Evolutionary conservation across 2,797 vertebrate genomes (phyloP).

Genomic region (Pitangus sulphuratus): DNA sequence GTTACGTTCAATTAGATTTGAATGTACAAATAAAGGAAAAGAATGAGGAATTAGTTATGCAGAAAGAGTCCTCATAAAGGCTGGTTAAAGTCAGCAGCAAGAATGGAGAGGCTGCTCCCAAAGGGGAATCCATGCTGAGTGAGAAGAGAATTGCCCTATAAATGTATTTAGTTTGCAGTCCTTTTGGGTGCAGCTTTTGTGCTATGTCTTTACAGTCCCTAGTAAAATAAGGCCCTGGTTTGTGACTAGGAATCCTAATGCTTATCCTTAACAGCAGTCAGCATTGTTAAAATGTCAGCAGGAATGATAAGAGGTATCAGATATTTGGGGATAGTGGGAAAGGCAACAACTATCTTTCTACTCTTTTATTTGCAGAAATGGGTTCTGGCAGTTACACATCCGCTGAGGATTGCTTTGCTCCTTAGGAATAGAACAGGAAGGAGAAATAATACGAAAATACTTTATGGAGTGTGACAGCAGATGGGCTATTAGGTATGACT

Average conservation of each 20-base stretch:
- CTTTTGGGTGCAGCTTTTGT: background rate
- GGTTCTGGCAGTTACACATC: background rate
- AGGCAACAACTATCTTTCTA: background rate
- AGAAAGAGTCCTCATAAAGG: background rate
- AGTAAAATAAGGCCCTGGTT: background rate
- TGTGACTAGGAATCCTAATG: constrained; percentile 26
- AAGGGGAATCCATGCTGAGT: background rate
- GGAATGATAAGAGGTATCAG: constrained; percentile 18
- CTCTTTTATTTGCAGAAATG: constrained; percentile 12
- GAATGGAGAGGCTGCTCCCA: background rate
- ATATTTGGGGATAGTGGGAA: background rate
- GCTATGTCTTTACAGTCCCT: background rate
- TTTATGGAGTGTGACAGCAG: constrained; percentile 44
- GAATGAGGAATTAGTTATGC: background rate
- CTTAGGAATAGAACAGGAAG: background rate
- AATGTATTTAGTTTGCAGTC: background rate
- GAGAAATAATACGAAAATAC: constrained; percentile 41
- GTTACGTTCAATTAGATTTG: background rate
- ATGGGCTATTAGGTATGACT: constrained; percentile 45
- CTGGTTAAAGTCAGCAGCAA: background rate
- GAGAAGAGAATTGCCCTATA: background rate
- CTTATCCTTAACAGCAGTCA: background rate
- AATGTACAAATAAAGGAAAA: background rate
- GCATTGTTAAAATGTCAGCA: constrained; percentile 30
- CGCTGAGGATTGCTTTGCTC: background rate